Percentiles rank a stretch among this genome's conserved stretches.
phyloP scores from a whole-genome alignment of 1,140 invertebrate species.

The Phymorhynchus buccinoides region DNA sequence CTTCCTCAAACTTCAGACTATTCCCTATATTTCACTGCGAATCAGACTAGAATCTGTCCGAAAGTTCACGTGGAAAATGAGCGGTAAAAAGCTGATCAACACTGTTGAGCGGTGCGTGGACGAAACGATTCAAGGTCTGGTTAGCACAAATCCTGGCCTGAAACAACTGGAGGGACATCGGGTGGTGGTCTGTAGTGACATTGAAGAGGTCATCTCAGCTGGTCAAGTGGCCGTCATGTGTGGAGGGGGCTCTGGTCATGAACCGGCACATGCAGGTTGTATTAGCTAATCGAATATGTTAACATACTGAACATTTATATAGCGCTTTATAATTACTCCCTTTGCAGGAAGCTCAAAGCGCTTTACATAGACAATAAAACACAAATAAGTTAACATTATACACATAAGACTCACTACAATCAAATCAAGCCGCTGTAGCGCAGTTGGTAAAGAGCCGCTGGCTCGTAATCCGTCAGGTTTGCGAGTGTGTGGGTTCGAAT shows the following conservation, averaged over 20 bases:
- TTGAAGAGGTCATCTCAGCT: constrained; percentile 74
- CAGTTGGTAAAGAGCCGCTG: no score
- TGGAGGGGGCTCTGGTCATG: constrained; percentile 88
- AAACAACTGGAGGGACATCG: constrained; percentile 77
- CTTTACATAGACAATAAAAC: no score
- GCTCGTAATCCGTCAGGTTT: no score
- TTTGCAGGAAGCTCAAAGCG: no score
- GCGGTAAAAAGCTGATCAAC: constrained; percentile 80
- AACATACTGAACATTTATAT: no score
- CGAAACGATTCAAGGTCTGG: constrained; percentile 81
- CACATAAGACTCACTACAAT: no score
- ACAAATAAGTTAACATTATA: no score
- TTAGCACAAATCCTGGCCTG: constrained; percentile 78
- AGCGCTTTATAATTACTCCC: no score
- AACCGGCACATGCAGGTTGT: constrained; percentile 83
- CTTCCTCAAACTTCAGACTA: background rate
- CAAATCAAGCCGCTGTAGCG: no score
- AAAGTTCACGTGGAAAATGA: no score
- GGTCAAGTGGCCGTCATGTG: constrained; percentile 82
- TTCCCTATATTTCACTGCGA: background rate
- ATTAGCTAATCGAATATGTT: background rate
- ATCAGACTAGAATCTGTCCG: background rate
- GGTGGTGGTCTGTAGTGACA: constrained; percentile 77
- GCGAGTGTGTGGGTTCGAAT: no score
- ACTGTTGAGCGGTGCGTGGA: constrained; percentile 79